Evolutionary conservation across 2,888 invertebrate species (phyloP), one percentile per base, ranked within the genome.

Genomic region (Tenthredo scrophulariae): DNA sequence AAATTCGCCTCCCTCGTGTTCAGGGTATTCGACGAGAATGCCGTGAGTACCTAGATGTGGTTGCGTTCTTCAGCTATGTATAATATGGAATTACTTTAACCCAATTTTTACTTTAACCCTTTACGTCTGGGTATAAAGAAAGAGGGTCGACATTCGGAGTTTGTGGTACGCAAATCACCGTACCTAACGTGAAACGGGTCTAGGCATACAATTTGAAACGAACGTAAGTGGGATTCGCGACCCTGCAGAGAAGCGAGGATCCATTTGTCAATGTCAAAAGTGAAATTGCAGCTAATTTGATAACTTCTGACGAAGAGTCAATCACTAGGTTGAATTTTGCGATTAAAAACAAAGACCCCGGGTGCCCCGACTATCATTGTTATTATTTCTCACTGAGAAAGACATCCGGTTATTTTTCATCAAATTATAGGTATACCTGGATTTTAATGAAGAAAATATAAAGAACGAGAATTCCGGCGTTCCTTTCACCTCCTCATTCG

Each of bases 1-100:
- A 99, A 99, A 95, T 99, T 99, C 93, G 99, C 99, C 80, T 97
- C 98, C 84, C 96, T 99, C 92, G 99, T 99, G 86, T 99, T 99
- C 95, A 97, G 99, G 92, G 99, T 99, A 84, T 99, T 99, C 94
- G 99, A 99, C 94, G 98, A 98, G 95, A 99, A 99, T 94, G 98
- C 98, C 94, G 99, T 99, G 94, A 97, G 97, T 46, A 67, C n/a
- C n/a, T n/a, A n/a, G n/a, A n/a, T 22, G 22, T 54, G 26, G 37
- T 50, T 65, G 84, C 62, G 26, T 6, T 54, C 6, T 18, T 43
- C 72, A 65, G 37, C n/a, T 58, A 9, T 2, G 9, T 22, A 22
- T 10, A 0, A 22, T 6, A 22, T n/a, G 22, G 58, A 6, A 22
- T 58, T n/a, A 22, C 7, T 54, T 22, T 62, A 58, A 37, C 40